These are phyloP conservation scores for Chelonus formosanus DNA, from an alignment of 2,888 invertebrate genomes.

Conservation along the genomic window DNA sequence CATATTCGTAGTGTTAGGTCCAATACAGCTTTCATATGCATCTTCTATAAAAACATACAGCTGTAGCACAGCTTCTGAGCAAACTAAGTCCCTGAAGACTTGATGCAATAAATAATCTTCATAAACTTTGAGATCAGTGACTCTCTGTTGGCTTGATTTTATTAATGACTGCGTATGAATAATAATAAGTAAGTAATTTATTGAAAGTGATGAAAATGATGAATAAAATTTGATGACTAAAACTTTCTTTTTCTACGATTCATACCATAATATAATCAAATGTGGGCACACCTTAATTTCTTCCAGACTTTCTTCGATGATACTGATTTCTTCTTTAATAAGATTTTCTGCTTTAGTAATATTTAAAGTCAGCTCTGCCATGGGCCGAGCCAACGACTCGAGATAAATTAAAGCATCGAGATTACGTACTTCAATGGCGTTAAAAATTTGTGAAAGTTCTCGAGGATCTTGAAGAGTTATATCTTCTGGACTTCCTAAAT, in stretches of 20 bases:
- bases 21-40: conserved; percentile 71
- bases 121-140: conserved; percentile 67
- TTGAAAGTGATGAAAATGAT: not conserved
- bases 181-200: too few relatives aligned
- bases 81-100: conserved; percentile 69
- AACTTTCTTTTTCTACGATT: not conserved
- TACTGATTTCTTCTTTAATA: conserved; percentile 62
- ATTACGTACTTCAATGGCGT: conserved; percentile 72
- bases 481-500: conserved; percentile 48
- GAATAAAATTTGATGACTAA: not conserved
- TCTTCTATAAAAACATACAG: conserved; percentile 72
- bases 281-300: conserved; percentile 63
- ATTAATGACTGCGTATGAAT: conserved; percentile 44
- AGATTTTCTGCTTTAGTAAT: conserved; percentile 65
- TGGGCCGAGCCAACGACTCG: conserved; percentile 68
- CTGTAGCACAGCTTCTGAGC: conserved; percentile 69
- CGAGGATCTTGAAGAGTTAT: conserved; percentile 70
- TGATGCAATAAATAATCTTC: conserved; percentile 69
- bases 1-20: conserved; percentile 70
- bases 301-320: conserved; percentile 62
- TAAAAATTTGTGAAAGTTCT: conserved; percentile 70
- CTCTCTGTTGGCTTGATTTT: conserved; percentile 67
- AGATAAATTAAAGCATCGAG: conserved; percentile 72
- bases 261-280: not conserved
- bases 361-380: conserved; percentile 66